Percentiles rank a stretch among this genome's conserved stretches.
These are phyloP conservation scores for Onychomys torridus DNA, from an alignment of 2,797 vertebrate species.

Conservation along the genomic window DNA sequence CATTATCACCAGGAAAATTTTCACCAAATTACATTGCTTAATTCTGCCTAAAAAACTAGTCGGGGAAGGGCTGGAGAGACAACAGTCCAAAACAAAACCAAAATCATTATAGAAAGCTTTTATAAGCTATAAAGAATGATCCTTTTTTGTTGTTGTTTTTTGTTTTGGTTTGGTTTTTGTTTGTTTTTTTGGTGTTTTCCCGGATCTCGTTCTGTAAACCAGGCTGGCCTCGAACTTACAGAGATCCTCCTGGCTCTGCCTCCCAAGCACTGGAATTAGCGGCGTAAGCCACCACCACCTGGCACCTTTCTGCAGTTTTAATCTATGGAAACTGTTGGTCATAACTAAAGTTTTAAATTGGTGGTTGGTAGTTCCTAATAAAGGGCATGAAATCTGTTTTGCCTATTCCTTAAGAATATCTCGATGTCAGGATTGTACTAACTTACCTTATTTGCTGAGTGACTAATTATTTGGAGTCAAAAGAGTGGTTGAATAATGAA, in stretches of 20 bases:
- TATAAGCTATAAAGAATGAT: not conserved
- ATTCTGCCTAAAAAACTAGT: not conserved
- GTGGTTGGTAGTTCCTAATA: conserved; percentile 30
- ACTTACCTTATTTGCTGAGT: conserved; percentile 60
- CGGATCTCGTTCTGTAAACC: too few relatives aligned
- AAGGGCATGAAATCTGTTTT: conserved; percentile 19
- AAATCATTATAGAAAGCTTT: not conserved
- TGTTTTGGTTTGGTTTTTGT: too few relatives aligned
- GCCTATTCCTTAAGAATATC: conserved; percentile 1
- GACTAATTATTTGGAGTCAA: conserved; percentile 54
- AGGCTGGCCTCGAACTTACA: too few relatives aligned
- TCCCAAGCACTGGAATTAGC: too few relatives aligned
- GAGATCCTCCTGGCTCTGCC: too few relatives aligned
- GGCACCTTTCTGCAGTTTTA: not conserved
- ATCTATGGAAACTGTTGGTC: conserved; percentile 49
- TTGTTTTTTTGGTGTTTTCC: too few relatives aligned
- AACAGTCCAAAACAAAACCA: not conserved
- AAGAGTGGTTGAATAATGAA: conserved; percentile 36
- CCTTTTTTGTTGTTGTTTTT: too few relatives aligned
- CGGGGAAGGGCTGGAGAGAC: too few relatives aligned
- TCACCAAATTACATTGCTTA: not conserved
- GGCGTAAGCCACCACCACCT: too few relatives aligned
- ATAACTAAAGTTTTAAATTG: conserved; percentile 57
- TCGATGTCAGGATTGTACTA: conserved; percentile 47
- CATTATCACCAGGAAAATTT: not conserved